Conservation (phyloP, 2,888 invertebrate species). For the Petrolisthes manimaculis region DNA sequence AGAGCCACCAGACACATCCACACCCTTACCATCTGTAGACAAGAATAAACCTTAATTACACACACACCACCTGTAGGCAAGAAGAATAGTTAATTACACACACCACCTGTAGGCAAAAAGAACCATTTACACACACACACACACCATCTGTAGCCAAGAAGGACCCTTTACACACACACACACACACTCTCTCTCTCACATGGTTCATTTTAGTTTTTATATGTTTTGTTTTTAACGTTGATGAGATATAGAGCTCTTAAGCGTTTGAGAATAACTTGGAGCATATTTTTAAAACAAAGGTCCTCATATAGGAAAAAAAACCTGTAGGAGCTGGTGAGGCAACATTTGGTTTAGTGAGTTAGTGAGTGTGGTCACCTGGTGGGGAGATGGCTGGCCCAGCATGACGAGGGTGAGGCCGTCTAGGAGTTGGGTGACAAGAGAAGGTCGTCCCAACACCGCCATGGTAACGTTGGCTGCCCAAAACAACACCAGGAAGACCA, state of each 20-base stretch:
- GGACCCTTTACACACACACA: no score
- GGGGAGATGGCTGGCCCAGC: slow-evolving; percentile 11
- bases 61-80: background rate
- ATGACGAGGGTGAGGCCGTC: slow-evolving; percentile 30
- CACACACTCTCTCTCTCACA: no score
- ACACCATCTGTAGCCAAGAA: no score
- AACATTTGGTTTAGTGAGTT: background rate
- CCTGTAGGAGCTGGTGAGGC: no score
- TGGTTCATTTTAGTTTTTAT: no score
- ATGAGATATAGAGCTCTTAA: no score
- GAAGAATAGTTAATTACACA: background rate
- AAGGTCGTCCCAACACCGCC: slow-evolving; percentile 20
- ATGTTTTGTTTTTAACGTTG: no score
- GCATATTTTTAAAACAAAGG: no score
- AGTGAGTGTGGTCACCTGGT: background rate
- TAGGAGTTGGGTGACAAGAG: slow-evolving; percentile 9
- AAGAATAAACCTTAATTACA: background rate
- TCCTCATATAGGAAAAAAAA: no score
- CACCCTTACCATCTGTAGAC: slow-evolving; percentile 27
- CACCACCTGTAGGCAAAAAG: no score
- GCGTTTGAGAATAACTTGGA: no score
- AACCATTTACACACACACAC: background rate
- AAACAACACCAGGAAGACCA: slow-evolving; percentile 32
- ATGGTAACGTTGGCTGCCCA: slow-evolving; percentile 7
- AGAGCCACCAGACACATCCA: slow-evolving; percentile 20